Percentiles rank a stretch among this genome's conserved stretches.
These are phyloP conservation scores for Cosmopolites sordidus DNA, from an alignment of 2,888 invertebrate genomes.

Conservation along the genomic window DNA sequence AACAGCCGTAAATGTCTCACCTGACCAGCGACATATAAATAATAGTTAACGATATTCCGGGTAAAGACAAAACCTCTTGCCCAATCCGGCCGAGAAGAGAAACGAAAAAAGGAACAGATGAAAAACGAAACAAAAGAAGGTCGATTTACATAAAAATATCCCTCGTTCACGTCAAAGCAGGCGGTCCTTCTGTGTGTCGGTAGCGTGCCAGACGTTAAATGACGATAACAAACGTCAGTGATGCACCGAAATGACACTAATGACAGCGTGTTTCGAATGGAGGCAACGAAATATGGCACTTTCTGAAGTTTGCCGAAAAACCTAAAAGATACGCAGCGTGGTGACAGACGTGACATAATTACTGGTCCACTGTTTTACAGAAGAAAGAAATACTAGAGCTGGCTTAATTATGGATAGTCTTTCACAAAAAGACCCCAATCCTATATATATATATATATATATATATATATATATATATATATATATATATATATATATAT, in stretches of 20 bases:
- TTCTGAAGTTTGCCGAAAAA: conserved; percentile 9
- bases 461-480: too few relatives aligned
- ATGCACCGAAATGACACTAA: conserved; percentile 25
- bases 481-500: too few relatives aligned
- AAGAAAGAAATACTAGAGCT: too few relatives aligned
- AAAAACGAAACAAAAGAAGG: neutral
- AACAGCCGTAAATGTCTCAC: neutral
- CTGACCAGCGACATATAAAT: neutral
- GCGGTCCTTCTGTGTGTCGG: neutral
- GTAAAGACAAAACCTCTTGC: neutral
- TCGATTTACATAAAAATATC: conserved; percentile 1
- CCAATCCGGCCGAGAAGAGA: neutral
- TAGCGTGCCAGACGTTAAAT: conserved; percentile 6
- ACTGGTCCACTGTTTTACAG: too few relatives aligned
- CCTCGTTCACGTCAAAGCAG: neutral
- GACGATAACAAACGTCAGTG: conserved; percentile 24
- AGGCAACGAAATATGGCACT: conserved; percentile 22
- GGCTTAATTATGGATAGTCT: too few relatives aligned
- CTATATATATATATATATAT: too few relatives aligned
- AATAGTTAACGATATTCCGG: neutral
- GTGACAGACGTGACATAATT: conserved; percentile 18
- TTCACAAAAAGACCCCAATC: too few relatives aligned
- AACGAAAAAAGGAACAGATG: neutral
- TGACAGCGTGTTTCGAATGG: conserved; percentile 25
- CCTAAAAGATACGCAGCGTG: conserved; percentile 15